Base-by-base conservation (phyloP, 2,113 vertebrate species). In the Python bivittatus region DNA sequence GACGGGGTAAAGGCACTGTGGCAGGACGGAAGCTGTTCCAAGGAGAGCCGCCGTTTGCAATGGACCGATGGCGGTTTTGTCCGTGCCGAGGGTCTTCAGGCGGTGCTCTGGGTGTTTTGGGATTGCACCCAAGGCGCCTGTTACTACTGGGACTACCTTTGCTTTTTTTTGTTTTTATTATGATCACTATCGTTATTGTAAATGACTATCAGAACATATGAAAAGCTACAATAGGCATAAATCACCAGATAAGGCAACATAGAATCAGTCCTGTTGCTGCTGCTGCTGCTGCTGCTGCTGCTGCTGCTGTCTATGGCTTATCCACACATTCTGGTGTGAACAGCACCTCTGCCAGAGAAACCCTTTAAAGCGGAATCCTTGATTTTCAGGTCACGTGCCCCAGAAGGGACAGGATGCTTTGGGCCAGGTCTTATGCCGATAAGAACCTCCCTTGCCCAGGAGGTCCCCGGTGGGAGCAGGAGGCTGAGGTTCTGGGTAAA, bases 291-390 rank as follows among this genome's bases (percentile, higher is more conserved):
- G 15, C 48, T 48, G 48, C 48, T 48, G 33, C 33, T 1, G 17
- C 38, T 38, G n/a, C 6, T 15, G n/a, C 2, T 0, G 15, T 20
- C 7, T 79, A 6, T 79, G 68, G 68, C 0, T 0, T 38, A 15
- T 38, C 72, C 15, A 6, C 22, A 2, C 29, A 38, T 15, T 17
- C 68, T 38, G 68, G 17, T 3, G 17, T 42, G 72, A 10, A 79
- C 17, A 9, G 15, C 2, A 42, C 9, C 15, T 79, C 17, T 38
- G 6, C 72, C 68, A 48, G 48, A 48, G 5, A 48, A 48, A 48
- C 4, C 48, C 48, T 48, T 48, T 48, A 48, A 9, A 22, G 72
- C 0, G 33, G 33, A 42, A 0, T 33, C 72, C 72, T 79, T 1
- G 7, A 3, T 38, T 42, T 42, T 10, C 72, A 22, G 15, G 72